Evolutionary conservation across 2,888 invertebrate species (phyloP).

Genomic region (Dynastes grantii): DNA sequence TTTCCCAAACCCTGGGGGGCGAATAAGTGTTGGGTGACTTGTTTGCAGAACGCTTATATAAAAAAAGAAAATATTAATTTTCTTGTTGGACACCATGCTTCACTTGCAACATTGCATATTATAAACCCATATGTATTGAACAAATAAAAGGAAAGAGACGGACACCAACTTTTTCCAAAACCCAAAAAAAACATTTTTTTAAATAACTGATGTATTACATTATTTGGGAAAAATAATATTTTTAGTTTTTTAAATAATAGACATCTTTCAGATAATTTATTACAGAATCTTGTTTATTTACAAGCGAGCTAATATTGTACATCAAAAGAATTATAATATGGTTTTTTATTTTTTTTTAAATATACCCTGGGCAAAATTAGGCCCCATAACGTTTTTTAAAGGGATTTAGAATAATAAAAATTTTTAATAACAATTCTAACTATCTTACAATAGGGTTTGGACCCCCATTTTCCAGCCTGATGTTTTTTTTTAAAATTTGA

Average conservation of each 20-base stretch:
- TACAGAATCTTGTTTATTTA: background rate
- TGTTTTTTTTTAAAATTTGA: no score
- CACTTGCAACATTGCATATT: slow-evolving; percentile 21
- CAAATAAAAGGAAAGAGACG: slow-evolving; percentile 15
- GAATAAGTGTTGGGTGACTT: background rate
- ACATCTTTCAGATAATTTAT: background rate
- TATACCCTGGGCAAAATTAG: no score
- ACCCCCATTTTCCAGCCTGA: no score
- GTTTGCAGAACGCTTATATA: background rate
- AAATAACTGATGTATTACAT: background rate
- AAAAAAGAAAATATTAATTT: background rate
- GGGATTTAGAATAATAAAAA: no score
- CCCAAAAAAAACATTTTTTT: background rate
- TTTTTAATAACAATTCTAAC: no score
- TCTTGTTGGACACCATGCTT: background rate
- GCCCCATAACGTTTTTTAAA: no score
- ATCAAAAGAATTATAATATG: background rate
- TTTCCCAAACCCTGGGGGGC: no score
- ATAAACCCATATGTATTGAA: slow-evolving; percentile 15
- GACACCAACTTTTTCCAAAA: background rate
- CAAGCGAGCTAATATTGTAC: background rate
- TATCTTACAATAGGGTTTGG: no score
- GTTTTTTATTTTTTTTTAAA: no score
- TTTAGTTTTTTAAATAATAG: background rate
- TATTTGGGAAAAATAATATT: no score